Evolutionary conservation across 2,797 vertebrate species (phyloP), one percentile per base, ranked within the genome.

Genomic region (Menidia menidia): DNA sequence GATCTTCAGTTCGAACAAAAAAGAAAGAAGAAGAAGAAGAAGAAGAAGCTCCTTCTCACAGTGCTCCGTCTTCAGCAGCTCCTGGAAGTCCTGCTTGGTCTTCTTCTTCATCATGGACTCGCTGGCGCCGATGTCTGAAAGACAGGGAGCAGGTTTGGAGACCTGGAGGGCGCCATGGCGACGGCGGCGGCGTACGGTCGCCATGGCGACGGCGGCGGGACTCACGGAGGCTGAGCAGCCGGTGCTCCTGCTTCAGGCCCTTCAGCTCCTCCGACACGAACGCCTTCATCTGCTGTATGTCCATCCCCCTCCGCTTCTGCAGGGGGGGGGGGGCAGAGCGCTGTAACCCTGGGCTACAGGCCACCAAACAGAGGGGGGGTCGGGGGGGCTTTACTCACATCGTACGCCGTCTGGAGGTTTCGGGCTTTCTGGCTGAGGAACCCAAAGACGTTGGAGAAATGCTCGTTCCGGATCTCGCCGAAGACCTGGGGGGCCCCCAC

Each of bases 21-120:
- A 13, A 16, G 2, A 0, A 13, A 3, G 9, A 41, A 47, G 4
- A 47, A 25, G 12, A n/a, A n/a, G n/a, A n/a, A n/a, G n/a, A 11
- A 19, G 1, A 19, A 19, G 2, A 0, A 3, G 10, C 47, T 15
- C 19, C 3, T 56, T 71, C 93, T 94, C 80, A 99, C 98, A 95
- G 5, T 99, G 98, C 61, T 99, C 98, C 0, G 96, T 95, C 91
- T 98, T 98, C 69, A 99, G 73, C 73, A 98, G 85, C 77, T 99
- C 98, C 89, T 99, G 97, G 82, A 99, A 98, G 68, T 99, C 97
- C 92, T 98, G 97, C 80, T 97, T 98, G 0, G 96, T 99, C 88
- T 99, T 99, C 92, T 95, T 98, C 80, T 98, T 99, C 98, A 99
- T 98, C 72, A 99, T 98, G 1, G 95, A 96, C 71, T 99, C 98